Conservation (phyloP, 2,113 vertebrate genomes). For the Bettongia penicillata region DNA sequence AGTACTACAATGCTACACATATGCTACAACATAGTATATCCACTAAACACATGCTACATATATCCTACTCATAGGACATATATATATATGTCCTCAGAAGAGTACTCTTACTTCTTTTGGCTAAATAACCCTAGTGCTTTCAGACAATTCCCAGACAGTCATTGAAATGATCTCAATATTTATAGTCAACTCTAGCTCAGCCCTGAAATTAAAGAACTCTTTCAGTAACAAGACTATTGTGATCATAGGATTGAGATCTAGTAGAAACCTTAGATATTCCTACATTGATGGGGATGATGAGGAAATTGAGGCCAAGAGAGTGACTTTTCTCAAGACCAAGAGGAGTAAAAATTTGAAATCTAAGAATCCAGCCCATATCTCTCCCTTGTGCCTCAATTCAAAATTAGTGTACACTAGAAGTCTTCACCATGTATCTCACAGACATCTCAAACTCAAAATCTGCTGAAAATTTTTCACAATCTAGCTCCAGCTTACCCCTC, state of each 20-base stretch:
- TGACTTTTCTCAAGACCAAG: neutral
- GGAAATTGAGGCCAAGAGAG: neutral
- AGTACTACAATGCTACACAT: neutral
- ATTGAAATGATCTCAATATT: neutral
- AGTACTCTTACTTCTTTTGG: neutral
- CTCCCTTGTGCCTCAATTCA: neutral
- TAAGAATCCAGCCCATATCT: fast-evolving
- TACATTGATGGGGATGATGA: neutral
- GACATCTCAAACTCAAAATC: neutral
- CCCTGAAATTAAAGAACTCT: neutral
- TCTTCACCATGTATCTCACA: neutral
- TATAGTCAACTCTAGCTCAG: neutral
- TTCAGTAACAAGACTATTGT: neutral
- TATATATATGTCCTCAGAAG: neutral
- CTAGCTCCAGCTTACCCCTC: neutral
- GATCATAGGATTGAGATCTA: neutral
- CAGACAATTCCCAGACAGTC: neutral
- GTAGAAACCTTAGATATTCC: neutral
- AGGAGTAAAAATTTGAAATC: neutral
- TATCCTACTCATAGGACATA: neutral
- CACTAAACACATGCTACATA: neutral
- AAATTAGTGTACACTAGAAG: neutral
- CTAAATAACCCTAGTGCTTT: neutral
- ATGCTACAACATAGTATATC: neutral
- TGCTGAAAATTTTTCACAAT: neutral